Conservation (phyloP, 1,140 invertebrate species). For the Aphis craccivora region DNA sequence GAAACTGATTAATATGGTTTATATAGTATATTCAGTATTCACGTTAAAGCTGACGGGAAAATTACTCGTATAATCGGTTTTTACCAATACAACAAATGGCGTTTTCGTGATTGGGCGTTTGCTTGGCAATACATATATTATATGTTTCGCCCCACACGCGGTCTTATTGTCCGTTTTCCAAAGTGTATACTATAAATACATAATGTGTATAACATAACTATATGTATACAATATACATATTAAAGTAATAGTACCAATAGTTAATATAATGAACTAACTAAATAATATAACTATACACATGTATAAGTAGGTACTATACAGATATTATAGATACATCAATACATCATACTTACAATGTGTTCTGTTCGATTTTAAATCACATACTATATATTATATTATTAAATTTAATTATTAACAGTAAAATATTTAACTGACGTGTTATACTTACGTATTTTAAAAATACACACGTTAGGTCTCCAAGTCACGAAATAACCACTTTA, state of each 20-base stretch:
- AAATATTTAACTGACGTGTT: neutral
- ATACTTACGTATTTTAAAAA: neutral
- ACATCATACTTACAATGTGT: neutral
- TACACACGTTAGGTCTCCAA: neutral
- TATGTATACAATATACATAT: neutral
- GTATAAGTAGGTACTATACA: neutral
- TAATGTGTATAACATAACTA: neutral
- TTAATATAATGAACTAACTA: neutral
- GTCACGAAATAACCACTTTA: neutral
- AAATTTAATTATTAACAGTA: neutral
- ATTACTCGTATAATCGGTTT: slow-evolving; percentile 11
- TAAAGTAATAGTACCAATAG: neutral
- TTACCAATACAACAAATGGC: neutral
- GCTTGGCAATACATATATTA: neutral
- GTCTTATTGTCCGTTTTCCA: neutral
- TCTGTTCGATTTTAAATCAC: neutral
- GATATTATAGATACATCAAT: neutral
- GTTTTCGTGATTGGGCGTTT: slow-evolving; percentile 47
- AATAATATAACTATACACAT: neutral
- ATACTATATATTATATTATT: neutral
- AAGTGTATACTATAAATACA: neutral
- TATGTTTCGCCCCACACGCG: neutral
- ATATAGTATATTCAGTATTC: neutral
- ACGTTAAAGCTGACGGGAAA: neutral
- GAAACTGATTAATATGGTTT: neutral